phyloP scores from a whole-genome alignment of 2,797 vertebrate species.

The Pseudotriccus pelzelni region DNA sequence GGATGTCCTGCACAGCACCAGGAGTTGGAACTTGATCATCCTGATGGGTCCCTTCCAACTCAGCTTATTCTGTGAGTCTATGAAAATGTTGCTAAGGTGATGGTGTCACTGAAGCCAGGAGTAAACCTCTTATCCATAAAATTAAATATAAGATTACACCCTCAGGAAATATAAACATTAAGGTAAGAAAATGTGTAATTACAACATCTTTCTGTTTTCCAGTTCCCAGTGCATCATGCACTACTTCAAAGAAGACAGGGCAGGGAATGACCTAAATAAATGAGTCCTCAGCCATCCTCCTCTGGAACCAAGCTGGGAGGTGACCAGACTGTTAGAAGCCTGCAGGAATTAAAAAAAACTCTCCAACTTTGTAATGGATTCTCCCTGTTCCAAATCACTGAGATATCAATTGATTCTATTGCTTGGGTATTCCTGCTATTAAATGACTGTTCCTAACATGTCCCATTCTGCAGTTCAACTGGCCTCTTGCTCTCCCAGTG shows the following conservation, averaged over 20 bases:
- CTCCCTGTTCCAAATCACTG: background rate
- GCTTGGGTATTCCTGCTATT: background rate
- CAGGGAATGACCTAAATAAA: background rate
- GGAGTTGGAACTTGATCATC: background rate
- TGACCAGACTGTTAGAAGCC: background rate
- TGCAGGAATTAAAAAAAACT: background rate
- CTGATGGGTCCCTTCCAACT: background rate
- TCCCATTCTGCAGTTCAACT: background rate
- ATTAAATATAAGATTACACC: background rate
- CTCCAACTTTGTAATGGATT: background rate
- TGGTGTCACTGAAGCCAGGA: background rate
- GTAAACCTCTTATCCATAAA: background rate
- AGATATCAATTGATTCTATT: background rate
- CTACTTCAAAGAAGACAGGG: background rate
- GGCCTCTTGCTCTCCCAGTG: background rate
- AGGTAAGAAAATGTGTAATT: background rate
- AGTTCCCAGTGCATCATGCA: background rate
- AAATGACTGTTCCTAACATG: background rate
- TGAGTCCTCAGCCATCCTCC: background rate
- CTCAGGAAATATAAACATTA: background rate
- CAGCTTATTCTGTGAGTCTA: fast-evolving
- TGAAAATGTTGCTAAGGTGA: background rate
- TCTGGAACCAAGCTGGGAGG: background rate
- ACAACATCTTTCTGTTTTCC: background rate
- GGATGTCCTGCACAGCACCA: background rate